Conservation (phyloP, 2,113 vertebrate genomes). For the Himantopus leucocephalus region DNA sequence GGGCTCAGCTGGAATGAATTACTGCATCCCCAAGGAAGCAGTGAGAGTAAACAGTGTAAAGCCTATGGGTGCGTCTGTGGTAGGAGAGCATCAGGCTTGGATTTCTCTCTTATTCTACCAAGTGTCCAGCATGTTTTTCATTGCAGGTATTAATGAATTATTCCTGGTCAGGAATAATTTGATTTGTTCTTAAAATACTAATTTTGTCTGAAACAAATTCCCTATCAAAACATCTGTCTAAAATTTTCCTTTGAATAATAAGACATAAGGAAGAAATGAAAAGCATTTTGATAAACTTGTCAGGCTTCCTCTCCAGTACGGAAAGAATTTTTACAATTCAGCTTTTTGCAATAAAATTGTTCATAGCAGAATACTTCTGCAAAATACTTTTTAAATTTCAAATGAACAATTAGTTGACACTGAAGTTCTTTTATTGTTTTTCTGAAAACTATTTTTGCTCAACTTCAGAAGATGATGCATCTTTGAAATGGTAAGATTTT, state of each 20-base stretch:
- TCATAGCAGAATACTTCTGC: background rate
- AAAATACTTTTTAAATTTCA: background rate
- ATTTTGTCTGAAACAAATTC: background rate
- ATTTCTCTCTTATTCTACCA: background rate
- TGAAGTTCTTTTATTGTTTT: background rate
- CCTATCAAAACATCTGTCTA: background rate
- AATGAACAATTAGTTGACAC: background rate
- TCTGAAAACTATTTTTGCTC: background rate
- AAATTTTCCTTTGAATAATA: background rate
- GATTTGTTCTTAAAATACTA: background rate
- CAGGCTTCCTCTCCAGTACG: background rate
- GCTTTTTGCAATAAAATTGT: background rate
- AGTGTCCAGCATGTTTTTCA: background rate
- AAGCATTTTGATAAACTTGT: background rate
- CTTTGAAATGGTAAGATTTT: background rate
- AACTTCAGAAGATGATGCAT: background rate
- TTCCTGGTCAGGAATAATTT: background rate
- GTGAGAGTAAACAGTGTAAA: background rate
- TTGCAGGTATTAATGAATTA: background rate
- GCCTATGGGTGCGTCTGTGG: background rate
- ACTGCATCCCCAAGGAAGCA: background rate
- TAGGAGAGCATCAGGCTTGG: background rate
- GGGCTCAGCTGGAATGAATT: conserved; percentile 12
- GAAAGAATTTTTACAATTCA: background rate
- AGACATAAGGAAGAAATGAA: background rate